Conservation (phyloP, 2,797 vertebrate species). For the Morelia viridis region DNA sequence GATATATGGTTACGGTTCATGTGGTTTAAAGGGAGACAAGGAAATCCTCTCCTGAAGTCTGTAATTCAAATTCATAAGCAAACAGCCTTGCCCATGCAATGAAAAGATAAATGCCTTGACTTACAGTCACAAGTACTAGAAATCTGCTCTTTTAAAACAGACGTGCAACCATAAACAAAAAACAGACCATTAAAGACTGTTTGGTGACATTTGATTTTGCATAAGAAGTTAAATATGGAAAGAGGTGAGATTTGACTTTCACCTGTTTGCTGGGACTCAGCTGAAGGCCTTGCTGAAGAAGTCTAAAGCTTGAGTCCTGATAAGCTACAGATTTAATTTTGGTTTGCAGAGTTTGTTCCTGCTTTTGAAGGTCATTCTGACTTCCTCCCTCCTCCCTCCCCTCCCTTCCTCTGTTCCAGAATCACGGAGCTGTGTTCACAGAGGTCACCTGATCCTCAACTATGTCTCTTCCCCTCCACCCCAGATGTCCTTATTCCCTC, state of each 20-base stretch:
- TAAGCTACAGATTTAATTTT: background rate
- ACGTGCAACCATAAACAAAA: background rate
- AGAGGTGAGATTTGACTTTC: background rate
- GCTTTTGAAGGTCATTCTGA: conserved; percentile 41
- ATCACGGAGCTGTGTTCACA: conserved; percentile 82
- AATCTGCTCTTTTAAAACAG: background rate
- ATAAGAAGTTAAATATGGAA: background rate
- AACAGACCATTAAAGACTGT: background rate
- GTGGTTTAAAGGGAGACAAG: background rate
- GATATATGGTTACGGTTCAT: background rate
- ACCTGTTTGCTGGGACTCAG: background rate
- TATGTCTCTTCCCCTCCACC: conserved; percentile 80
- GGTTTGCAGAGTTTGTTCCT: background rate
- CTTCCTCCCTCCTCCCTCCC: conserved; percentile 37
- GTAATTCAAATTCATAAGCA: background rate
- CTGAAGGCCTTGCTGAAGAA: background rate
- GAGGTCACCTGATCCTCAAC: conserved; percentile 92
- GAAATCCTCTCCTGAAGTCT: background rate
- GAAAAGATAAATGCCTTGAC: background rate
- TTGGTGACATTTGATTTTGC: background rate
- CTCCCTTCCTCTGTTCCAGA: conserved; percentile 71
- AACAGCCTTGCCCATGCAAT: background rate
- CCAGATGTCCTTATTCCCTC: conserved; percentile 84
- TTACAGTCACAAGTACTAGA: no score
- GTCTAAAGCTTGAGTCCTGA: no score